Base-by-base conservation (phyloP, 1,140 invertebrate species). In the Heterodera schachtii region DNA sequence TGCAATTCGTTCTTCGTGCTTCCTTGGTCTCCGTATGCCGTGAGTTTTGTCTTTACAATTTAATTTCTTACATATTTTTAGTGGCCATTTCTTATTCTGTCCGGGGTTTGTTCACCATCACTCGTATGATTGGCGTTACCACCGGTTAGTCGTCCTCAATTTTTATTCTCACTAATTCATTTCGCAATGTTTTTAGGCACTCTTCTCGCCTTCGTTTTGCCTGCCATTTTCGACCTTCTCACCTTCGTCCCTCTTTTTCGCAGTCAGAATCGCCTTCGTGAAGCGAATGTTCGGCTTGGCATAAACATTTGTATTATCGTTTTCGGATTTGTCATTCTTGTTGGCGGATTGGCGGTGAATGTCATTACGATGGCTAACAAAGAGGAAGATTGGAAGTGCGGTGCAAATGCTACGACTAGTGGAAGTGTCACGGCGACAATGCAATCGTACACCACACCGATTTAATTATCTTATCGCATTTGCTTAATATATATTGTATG, bases 121-220 rank as follows among this genome's bases (percentile, higher is more conserved):
- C 87, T 70, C 87, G 87, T 3, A 60, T 88, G 0, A 84, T 87
- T 47, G 87, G 87, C 21, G 81, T 84, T n/a, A 86, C 85, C 13
- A 75, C 78, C 70, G 85, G 41, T n/a, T 8, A 8, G 67, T 70
- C 31, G 31, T 31, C 2, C 3, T 70, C 52, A 11, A 13, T 52
- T 52, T 52, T 52, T 6, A 52, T 52, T 31, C 31, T 31, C 31
- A 31, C 31, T 0, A 52, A 11, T 52, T 52, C 67, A 70, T 31
- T 31, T 70, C n/a, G n/a, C 31, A 31, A 43, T 70, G n/a, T 31
- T 21, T 70, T 70, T 60, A 3, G 86, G 86, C 67, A 87, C 87
- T 83, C 75, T 87, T 64, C 57, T 87, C 16, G 86, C 87, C 21
- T 83, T 87, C 31, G 86, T 87, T 31, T 82, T 88, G 16, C 87